Conservation (phyloP, 2,113 vertebrate species). For the Rhipidura dahli region DNA sequence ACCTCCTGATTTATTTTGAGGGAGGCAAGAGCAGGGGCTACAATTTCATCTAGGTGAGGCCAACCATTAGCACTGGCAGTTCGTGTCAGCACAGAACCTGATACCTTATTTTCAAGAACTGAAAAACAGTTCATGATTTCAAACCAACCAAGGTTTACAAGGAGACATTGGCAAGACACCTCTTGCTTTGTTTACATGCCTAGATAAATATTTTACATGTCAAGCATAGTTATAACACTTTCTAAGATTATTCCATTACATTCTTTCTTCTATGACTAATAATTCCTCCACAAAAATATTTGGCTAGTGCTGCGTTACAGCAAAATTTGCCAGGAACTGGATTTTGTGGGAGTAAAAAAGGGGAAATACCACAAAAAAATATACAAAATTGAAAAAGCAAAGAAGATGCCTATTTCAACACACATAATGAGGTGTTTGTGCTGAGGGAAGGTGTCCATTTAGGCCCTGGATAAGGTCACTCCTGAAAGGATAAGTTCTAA, state of each 20-base stretch:
- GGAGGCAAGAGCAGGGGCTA: background rate
- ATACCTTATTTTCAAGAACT: background rate
- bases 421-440: background rate
- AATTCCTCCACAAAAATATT: background rate
- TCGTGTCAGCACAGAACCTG: background rate
- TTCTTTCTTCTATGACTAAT: background rate
- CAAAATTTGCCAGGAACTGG: background rate
- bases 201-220: background rate
- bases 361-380: background rate
- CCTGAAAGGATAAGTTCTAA: background rate
- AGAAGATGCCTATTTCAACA: background rate
- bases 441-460: background rate
- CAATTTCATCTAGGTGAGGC: background rate
- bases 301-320: background rate
- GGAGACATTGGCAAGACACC: background rate
- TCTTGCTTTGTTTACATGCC: background rate
- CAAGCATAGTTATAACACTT: background rate
- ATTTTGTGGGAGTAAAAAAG: background rate
- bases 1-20: slow-evolving; percentile 20
- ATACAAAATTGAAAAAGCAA: background rate
- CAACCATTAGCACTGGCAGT: background rate
- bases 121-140: slow-evolving; percentile 3
- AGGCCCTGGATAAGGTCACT: background rate
- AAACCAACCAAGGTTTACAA: background rate
- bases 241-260: slow-evolving; percentile 44